Evolutionary conservation across 2,797 vertebrate species (phyloP), one percentile per base, ranked within the genome.

Genomic region (Hirundo rustica): DNA sequence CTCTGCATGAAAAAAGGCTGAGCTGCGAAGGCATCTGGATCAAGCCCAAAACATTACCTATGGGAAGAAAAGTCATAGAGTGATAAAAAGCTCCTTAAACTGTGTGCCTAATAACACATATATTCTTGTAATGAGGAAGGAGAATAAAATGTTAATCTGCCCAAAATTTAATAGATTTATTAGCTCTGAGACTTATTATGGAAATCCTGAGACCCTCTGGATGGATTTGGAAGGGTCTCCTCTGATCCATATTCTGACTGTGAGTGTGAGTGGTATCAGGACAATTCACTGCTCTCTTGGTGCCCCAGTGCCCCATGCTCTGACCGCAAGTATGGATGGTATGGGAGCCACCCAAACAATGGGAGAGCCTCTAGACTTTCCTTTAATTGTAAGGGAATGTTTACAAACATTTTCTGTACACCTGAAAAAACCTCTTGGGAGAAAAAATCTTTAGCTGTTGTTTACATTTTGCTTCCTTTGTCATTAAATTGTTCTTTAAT

Each of bases 101-200:
- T 38, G 44, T 45, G 66, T 82, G 68, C 75, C 85, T 92, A 95
- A 92, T 95, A 96, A 96, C 78, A 91, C n/a, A 51, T 93, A 97
- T 65, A 95, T 94, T 95, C 79, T 88, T 90, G 47, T 94, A 97
- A 97, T 47, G 84, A 93, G 57, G 55, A 94, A 95, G 94, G 92
- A 96, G 94, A 97, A 97, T 92, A 84, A 97, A 93, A 94, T 93
- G 61, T 89, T 96, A 96, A 95, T 96, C 91, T 68, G 85, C 14
- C 25, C 57, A 91, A 50, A 8, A 89, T 95, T 93, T 94, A 96
- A 91, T 80, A 92, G 72, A 92, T 96, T 95, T 97, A 92, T 96
- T 95, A 74, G 61, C 45, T 95, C 92, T 93, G 68, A 95, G 64
- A n/a, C 53, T 93, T 94, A 55, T 34, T 48, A 47, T 81, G 50